phyloP scores from a whole-genome alignment of 2,113 vertebrate genomes.

The Andinoacara biseriatus region DNA sequence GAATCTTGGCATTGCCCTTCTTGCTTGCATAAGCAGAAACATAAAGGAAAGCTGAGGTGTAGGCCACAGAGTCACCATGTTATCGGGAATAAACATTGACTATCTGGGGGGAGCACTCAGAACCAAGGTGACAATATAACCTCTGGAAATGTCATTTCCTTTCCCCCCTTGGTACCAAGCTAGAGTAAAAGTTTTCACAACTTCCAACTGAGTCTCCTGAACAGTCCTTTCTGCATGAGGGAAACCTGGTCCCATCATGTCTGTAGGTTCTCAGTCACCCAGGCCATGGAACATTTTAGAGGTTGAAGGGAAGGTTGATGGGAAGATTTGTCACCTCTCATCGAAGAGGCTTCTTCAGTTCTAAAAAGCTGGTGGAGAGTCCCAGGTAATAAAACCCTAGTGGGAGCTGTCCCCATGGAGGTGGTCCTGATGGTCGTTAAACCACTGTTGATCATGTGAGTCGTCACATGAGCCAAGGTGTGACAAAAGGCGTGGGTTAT shows the following conservation, averaged over 20 bases:
- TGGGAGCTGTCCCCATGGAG: neutral
- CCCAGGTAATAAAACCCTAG: neutral
- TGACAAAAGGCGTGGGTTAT: too few species aligned
- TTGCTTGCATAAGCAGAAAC: constrained; percentile 1
- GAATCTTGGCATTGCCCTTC: neutral
- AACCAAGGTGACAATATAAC: neutral
- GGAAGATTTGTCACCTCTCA: neutral
- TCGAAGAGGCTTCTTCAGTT: neutral
- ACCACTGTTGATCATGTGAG: neutral
- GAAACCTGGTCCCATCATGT: neutral
- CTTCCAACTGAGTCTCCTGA: neutral
- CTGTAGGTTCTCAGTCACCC: neutral
- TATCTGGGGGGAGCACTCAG: neutral
- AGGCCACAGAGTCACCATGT: neutral
- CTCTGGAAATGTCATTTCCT: neutral
- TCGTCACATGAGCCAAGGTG: neutral
- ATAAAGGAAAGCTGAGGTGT: neutral
- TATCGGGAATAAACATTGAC: neutral
- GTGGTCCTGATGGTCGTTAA: neutral
- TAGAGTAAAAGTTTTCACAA: neutral
- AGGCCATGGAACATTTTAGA: neutral
- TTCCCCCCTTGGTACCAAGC: neutral
- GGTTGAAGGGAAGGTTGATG: too few species aligned
- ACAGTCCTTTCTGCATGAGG: neutral
- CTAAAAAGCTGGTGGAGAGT: neutral